A percentile compares a stretch with the other conserved stretches of the same genome.
These are phyloP conservation scores for Acrossocheilus fasciatus DNA, from an alignment of 2,797 vertebrate species.

Conservation along the genomic window DNA sequence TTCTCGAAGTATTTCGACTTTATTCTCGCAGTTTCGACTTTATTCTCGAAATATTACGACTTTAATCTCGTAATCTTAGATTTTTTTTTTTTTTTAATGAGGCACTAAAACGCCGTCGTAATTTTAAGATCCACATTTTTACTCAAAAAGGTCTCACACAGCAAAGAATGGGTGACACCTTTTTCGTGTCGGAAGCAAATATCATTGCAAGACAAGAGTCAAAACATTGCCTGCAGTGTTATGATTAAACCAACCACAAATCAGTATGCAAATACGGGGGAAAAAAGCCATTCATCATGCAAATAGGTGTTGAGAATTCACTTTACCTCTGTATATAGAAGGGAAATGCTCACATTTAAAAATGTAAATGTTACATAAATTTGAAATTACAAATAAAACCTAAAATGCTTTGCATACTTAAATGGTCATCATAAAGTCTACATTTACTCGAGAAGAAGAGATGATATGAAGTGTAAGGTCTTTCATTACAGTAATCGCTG, in stretches of 20 bases:
- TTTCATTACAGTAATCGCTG: no score
- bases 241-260: background rate
- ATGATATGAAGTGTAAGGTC: no score
- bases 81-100: no score
- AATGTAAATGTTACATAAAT: background rate
- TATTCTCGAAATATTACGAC: no score
- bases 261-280: background rate
- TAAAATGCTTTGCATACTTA: background rate
- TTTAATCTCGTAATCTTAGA: no score
- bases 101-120: no score
- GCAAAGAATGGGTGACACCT: background rate
- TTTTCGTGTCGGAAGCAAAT: background rate
- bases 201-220: background rate
- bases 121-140: background rate
- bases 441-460: no score
- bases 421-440: background rate
- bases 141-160: background rate
- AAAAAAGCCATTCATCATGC: background rate
- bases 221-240: background rate
- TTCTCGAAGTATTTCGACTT: no score
- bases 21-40: no score
- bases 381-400: no score
- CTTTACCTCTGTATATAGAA: background rate
- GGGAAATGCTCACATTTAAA: background rate
- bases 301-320: background rate